Base-by-base conservation (phyloP, 2,113 vertebrate genomes). In the Echinops telfairi region DNA sequence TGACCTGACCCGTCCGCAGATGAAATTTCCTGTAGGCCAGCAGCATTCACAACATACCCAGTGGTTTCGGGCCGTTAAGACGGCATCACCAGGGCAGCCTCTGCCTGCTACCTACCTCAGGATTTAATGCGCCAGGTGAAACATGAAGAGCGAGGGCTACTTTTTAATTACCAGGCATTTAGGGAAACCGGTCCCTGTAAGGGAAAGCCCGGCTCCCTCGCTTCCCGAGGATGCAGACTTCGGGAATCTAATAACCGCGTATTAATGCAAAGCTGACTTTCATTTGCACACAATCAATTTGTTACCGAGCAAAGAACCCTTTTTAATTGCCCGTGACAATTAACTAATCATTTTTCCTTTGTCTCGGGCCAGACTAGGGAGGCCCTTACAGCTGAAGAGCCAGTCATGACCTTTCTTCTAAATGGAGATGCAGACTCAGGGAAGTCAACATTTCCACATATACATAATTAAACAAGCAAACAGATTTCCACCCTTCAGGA, bases 271-370 rank as follows among this genome's bases (percentile, higher is more conserved):
- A 47, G 73, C 82, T 92, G 70, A 78, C 87, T 96, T 96, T 86
- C 89, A 92, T 92, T 85, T 71, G 68, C 96, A 96, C 68, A 95
- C 95, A 96, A 97, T 97, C 96, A 96, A 92, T 96, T 88, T 96
- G 96, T 95, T 94, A 95, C 82, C 27, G 29, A 96, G 96, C 95
- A 96, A 96, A 97, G 93, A 94, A 93, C 81, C 77, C 81, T 96
- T 96, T 96, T 95, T 96, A 97, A 97, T 96, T 96, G 94, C 91
- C 75, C 17, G 0, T 88, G 92, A 86, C 92, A 82, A 90, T 97
- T 96, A 97, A 95, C 12, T 76, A 73, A 96, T 96, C 78, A 94
- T 95, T 94, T 40, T 95, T 93, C 92, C 77, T 95, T 95, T 93
- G 92, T 96, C 86, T 96, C 71, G 86, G 58, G 91, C 43, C 38